A percentile compares a stretch with the other conserved stretches of the same genome.
Evolutionary conservation across 2,888 invertebrate species (phyloP).

Genomic region (Copidosoma aretas): DNA sequence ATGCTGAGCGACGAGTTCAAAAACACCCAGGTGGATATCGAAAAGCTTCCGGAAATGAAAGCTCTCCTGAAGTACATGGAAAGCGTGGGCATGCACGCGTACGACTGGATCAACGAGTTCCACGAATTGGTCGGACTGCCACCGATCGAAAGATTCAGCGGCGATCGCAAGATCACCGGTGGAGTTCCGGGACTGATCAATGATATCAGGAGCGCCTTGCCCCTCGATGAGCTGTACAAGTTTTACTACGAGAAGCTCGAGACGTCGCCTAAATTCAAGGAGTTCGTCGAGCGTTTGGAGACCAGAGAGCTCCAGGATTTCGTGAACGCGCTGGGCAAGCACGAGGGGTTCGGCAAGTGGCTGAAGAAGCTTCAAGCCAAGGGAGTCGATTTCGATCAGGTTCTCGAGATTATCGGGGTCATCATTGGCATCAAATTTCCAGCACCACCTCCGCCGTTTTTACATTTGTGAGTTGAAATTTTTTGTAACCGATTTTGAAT

Average conservation of each 20-base stretch:
- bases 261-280: slow-evolving; percentile 43
- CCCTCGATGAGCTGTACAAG: slow-evolving; percentile 41
- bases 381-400: slow-evolving; percentile 32
- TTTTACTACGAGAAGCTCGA: slow-evolving; percentile 45
- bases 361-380: slow-evolving; percentile 35
- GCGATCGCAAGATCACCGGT: slow-evolving; percentile 19
- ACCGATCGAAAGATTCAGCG: background rate
- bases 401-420: slow-evolving; percentile 37
- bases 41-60: slow-evolving; percentile 39
- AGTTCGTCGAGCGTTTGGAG: slow-evolving; percentile 43
- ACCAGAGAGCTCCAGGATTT: slow-evolving; percentile 43
- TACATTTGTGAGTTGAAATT: background rate
- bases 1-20: slow-evolving; percentile 45
- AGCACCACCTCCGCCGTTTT: slow-evolving; percentile 9
- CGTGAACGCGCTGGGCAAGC: slow-evolving; percentile 38
- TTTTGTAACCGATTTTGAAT: no score
- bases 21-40: slow-evolving; percentile 41
- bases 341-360: slow-evolving; percentile 29
- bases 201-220: slow-evolving; percentile 45
- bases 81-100: slow-evolving; percentile 39
- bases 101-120: slow-evolving; percentile 39
- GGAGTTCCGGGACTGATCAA: slow-evolving; percentile 46
- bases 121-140: slow-evolving; percentile 23
- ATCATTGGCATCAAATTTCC: slow-evolving; percentile 40
- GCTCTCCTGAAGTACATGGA: slow-evolving; percentile 39